Evolutionary conservation across 1,140 invertebrate genomes (phyloP), one percentile per base, ranked within the genome.

Genomic region (Drosophila oshimai): DNA sequence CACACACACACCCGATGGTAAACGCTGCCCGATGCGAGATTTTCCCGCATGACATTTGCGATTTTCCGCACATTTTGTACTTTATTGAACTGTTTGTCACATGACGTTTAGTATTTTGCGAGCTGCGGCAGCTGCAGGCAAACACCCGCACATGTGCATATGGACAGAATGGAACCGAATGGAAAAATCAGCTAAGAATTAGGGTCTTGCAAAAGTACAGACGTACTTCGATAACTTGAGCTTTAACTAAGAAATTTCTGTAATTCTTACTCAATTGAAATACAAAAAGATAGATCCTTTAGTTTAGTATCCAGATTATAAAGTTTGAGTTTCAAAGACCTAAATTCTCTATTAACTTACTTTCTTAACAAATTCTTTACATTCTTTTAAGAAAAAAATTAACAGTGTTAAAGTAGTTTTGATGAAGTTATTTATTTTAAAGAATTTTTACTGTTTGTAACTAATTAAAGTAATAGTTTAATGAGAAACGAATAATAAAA

Each of bases 41-140:
- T 83, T 84, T 67, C 61, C 55, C 71, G 58, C 65, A 78, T 83
- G 78, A 83, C 84, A 88, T 88, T 88, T 88, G 84, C 78, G 84
- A 88, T 88, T 88, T 88, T 88, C 84, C 78, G 84, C 84, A 89
- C 84, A 87, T 88, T 88, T 88, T 83, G 78, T 84, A 84, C 81
- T 88, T 88, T 88, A 83, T 87, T 87, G 81, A 87, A 87, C 81
- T 87, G 81, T 87, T 86, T 87, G 81, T 87, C 81, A 81, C 81
- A 86, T 74, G 60, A 53, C 81, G 61, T 73, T 65, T 73, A 72
- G 58, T 72, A 72, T 73, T 72, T 73, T 73, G 49, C 51, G 41
- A 67, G 67, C 54, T 60, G 46, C 45, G 68, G 37, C 67, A 44
- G 29, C 54, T 41, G 53, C 67, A 71, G 29, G 54, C 45, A 7